Base-by-base conservation (phyloP, 2,113 vertebrate species). In the Delphinapterus leucas region DNA sequence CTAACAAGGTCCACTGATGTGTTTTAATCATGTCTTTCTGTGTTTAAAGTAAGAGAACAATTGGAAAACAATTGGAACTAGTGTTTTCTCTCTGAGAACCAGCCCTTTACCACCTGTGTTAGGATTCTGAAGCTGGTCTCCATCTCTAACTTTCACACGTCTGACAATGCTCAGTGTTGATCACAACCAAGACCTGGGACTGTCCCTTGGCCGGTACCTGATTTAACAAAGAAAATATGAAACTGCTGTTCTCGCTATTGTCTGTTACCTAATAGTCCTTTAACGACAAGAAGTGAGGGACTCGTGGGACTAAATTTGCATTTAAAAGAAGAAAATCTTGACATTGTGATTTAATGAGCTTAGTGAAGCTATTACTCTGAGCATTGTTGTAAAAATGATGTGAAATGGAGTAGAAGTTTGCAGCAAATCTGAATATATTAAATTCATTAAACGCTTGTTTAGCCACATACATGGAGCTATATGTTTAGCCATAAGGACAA, bases 341-440 rank as follows among this genome's bases (percentile, higher is more conserved):
- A 88, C 44, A 60, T 17, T 28, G 55, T 31, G 61, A 79, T 79
- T 96, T 97, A 93, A 96, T 90, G 74, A 97, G 80, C n/a, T 90
- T 36, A 60, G 70, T 4, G 20, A 88, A 55, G 10, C 10, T 81
- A 7, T 28, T 91, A 36, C 58, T 97, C 28, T 88, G 71, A 92
- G 74, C 41, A 28, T 31, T 87, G 47, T 28, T 84, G 58, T 28
- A 58, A 68, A 94, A 41, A 38, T 44, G 13, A 44, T 2, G 21
- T 58, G 61, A 77, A n/a, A 14, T 53, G 44, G 28, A 31, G 23
- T 8, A 5, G 31, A 82, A 70, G 58, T 90, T 18, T 49, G 77
- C 80, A 77, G 14, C 88, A 36, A 41, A n/a, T 63, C 55, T 86
- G 73, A 85, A 73, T 80, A 44, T 36, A 38, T 38, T 55, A 21